These are phyloP conservation scores for fruit fly (Drosophila melanogaster) DNA, from an alignment of 1,140 invertebrate genomes.

Conservation along the genomic window Release_6_plus_ISO1_MT NT_033779.5:8606001-8606500, in stretches of 20 bases:
- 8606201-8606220: slow-evolving; percentile 38
- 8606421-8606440: slow-evolving; percentile 17
- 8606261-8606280: slow-evolving; percentile 34
- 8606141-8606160: slow-evolving; percentile 66
- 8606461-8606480: slow-evolving; percentile 47
- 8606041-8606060: slow-evolving; percentile 2
- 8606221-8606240: slow-evolving; percentile 44
- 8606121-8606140: slow-evolving; percentile 33
- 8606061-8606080: slow-evolving; percentile 50
- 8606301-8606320: slow-evolving; percentile 3
- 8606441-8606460: no score
- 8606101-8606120: slow-evolving; percentile 10
- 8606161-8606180: slow-evolving; percentile 27
- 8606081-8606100: slow-evolving; percentile 74
- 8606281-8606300: background rate
- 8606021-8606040: background rate
- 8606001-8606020: slow-evolving; percentile 5
- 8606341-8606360: slow-evolving; percentile 60
- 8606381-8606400: slow-evolving; percentile 47
- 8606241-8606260: slow-evolving; percentile 66
- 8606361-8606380: slow-evolving; percentile 64
- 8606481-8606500: slow-evolving; percentile 75
- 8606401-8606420: slow-evolving; percentile 27
- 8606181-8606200: slow-evolving; percentile 29
- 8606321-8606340: slow-evolving; percentile 46